Base-by-base conservation (phyloP, 2,113 vertebrate species). In the Anseranas semipalmata region DNA sequence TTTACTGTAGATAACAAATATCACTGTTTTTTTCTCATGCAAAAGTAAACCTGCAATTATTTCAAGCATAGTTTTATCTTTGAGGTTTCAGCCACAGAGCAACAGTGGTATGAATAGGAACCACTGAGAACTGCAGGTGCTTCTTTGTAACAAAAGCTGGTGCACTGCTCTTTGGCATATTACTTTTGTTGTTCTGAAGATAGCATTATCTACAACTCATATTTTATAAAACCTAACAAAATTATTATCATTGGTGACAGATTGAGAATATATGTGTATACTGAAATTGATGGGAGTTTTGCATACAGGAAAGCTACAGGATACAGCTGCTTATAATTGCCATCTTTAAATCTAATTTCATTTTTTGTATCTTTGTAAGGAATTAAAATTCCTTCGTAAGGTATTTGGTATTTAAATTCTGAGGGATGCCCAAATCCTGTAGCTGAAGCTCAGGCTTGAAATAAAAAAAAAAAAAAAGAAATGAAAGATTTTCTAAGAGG, bases 401-500 rank as follows among this genome's bases (percentile, higher is more conserved):
- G 10, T 46, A 68, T 45, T 65, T 63, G 27, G 5, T 85, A 92
- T 92, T 94, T 82, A 92, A 89, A 96, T 93, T 97, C 37, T 45
- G 72, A 85, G 63, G 13, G 19, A n/a, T 95, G 74, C 9, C 41
- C 32, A 89, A 95, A 95, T 65, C 16, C 60, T 90, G 39, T 21
- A 89, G 15, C 21, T 55, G 66, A 93, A 90, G 72, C 32, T 85
- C 66, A 90, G 77, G 74, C 8, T 72, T 80, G 46, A 95, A 60
- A 91, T 89, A 65, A 91, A 95, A 90, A 94, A 72, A 67, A 48
- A 82, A 96, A 89, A 87, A 94, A 76, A 68, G 48, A 82, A 96
- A 89, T 15, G 19, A 62, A 89, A 85, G 48, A 60, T 71, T 91
- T 85, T 88, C 56, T 65, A 52, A 71, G 79, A 55, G 28, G 82